phyloP scores from a whole-genome alignment of 2,797 vertebrate genomes.

The Micromesistius poutassou region DNA sequence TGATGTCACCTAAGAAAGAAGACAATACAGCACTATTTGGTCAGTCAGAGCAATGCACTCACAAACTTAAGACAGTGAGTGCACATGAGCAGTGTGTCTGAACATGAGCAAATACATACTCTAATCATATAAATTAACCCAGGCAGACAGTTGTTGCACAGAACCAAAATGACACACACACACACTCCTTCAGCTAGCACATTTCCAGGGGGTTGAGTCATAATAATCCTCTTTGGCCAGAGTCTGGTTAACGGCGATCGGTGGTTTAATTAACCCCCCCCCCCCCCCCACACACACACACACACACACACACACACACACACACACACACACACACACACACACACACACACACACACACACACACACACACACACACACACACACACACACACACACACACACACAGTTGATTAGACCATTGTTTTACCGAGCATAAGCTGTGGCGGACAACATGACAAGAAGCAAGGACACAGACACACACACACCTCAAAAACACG shows the following conservation, averaged over 20 bases:
- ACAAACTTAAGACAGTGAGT: conserved; percentile 22
- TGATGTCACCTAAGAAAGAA: conserved; percentile 90
- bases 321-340: conserved; percentile 32
- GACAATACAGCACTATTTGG: conserved; percentile 57
- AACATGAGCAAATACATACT: conserved; percentile 18
- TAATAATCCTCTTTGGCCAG: conserved; percentile 57
- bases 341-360: conserved; percentile 32
- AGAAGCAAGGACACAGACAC: conserved; percentile 5
- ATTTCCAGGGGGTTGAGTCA: conserved; percentile 47
- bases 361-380: conserved; percentile 32
- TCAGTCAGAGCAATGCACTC: conserved; percentile 59
- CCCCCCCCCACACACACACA: conserved; percentile 38
- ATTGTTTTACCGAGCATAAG: conserved; percentile 59
- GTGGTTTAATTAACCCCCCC: conserved; percentile 38
- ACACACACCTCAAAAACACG: conserved; percentile 36
- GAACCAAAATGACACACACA: conserved; percentile 1
- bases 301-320: conserved; percentile 32
- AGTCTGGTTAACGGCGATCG: conserved; percentile 50
- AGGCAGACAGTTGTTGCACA: not conserved
- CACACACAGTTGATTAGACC: conserved; percentile 42
- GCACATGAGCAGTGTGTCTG: conserved; percentile 3
- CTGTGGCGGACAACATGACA: conserved; percentile 48
- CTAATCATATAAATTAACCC: conserved; percentile 11
- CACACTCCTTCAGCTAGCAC: conserved; percentile 39
- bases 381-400: conserved; percentile 45